Base-by-base conservation (phyloP, 1,140 invertebrate species). In the Limonius californicus region DNA sequence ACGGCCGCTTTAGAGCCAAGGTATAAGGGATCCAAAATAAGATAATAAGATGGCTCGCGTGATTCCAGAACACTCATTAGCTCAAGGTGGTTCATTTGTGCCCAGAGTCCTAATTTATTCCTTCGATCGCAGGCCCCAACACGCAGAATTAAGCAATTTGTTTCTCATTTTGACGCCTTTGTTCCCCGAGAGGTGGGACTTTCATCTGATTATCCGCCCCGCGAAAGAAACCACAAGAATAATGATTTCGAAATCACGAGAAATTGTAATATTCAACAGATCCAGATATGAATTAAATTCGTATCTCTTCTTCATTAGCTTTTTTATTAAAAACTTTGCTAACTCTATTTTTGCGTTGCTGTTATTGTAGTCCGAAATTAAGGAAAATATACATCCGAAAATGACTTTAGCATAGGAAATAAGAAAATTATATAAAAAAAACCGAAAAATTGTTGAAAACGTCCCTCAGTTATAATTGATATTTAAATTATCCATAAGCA, bases 81-180 rank as follows among this genome's bases (percentile, higher is more conserved):
- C 27, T 16, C 59, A 62, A 57, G 27, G 54, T 54, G 64, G 61
- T 68, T 68, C 67, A 68, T 68, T 68, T 66, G 47, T 50, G 60
- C 64, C 61, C 61, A 56, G 61, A 63, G 54, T 63, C 59, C 64
- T 62, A 65, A 68, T 66, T 66, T 68, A 68, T 68, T 67, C 62
- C 58, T 68, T 62, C 64, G 62, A 67, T 68, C 64, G 65, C 62
- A 67, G 59, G n/a, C 53, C 55, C 59, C 47, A 59, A 57, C 59
- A 53, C 32, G 59, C 67, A 57, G 66, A 68, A 68, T 68, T 68
- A 68, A 67, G 67, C 54, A 65, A 68, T 68, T 66, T 63, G 57
- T 68, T 68, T 67, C 60, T 50, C 62, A 59, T 67, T 68, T 67
- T 68, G 65, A 67, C 65, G 65, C 62, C 67, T 64, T 66, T 63